Evolutionary conservation across 92 coral and sea anemone species (phyloP).

Genomic region (Diadumene lineata): DNA sequence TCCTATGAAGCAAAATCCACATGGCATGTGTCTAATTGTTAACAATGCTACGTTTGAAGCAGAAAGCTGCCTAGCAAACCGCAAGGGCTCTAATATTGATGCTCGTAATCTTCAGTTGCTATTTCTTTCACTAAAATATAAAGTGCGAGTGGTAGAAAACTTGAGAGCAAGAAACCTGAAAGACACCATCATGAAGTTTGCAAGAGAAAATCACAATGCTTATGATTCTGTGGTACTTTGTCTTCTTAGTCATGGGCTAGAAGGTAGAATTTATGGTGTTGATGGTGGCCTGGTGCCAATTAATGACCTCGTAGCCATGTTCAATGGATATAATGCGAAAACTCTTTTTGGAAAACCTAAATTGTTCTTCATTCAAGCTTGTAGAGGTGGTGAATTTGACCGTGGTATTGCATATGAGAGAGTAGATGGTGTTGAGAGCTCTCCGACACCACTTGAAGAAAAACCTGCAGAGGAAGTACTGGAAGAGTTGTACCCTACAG

Average conservation of each 20-base stretch:
- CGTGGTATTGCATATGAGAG: constrained; percentile 64
- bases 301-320: constrained; percentile 70
- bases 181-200: constrained; percentile 65
- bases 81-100: constrained; percentile 86
- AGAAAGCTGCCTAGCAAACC: constrained; percentile 54
- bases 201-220: constrained; percentile 66
- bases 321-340: constrained; percentile 87
- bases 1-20: constrained; percentile 73
- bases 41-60: constrained; percentile 76
- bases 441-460: constrained; percentile 27
- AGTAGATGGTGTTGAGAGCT: constrained; percentile 16
- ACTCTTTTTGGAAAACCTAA: constrained; percentile 93
- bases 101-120: constrained; percentile 71
- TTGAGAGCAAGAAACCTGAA: constrained; percentile 57
- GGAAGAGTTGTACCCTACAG: constrained; percentile 63
- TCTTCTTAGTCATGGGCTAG: constrained; percentile 92
- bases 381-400: constrained; percentile 92
- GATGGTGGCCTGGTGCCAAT: constrained; percentile 87
- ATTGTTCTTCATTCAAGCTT: constrained; percentile 92
- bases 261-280: constrained; percentile 80
- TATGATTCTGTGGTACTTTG: constrained; percentile 91
- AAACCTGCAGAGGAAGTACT: constrained; percentile 49
- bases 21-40: constrained; percentile 84
- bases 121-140: constrained; percentile 72
- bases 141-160: constrained; percentile 61